phyloP scores from a whole-genome alignment of 2,888 invertebrate genomes.

The Isoperla grammatica region DNA sequence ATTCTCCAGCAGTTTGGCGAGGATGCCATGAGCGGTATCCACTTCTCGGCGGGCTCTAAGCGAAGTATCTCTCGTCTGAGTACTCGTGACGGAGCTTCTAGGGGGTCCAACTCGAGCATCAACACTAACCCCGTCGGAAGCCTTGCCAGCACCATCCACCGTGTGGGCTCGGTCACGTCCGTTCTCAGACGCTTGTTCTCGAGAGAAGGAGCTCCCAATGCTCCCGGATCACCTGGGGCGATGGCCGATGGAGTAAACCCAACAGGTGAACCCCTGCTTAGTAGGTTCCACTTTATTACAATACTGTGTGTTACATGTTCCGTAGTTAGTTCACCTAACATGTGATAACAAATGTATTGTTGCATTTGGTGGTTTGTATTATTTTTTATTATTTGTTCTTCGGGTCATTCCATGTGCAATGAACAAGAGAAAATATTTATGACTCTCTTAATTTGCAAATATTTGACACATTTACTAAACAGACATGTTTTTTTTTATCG shows the following conservation, averaged over 20 bases:
- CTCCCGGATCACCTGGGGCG: constrained; percentile 41
- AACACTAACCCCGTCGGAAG: constrained; percentile 40
- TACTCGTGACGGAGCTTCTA: constrained; percentile 36
- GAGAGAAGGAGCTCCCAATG: constrained; percentile 54
- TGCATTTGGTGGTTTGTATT: too few species aligned
- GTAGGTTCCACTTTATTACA: too few species aligned
- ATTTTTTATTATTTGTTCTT: too few species aligned
- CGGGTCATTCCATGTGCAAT: too few species aligned
- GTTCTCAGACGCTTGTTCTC: constrained; percentile 71
- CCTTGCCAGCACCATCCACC: constrained; percentile 54
- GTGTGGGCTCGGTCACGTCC: constrained; percentile 72
- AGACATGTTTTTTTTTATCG: too few species aligned
- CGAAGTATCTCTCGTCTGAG: constrained; percentile 34
- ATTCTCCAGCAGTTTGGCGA: constrained; percentile 61
- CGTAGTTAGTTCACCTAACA: too few species aligned
- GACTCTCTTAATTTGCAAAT: too few species aligned
- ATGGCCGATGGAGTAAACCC: constrained; percentile 6
- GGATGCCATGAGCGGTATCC: constrained; percentile 67
- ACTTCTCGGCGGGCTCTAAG: constrained; percentile 58
- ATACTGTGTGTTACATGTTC: too few species aligned
- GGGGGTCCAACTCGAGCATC: constrained; percentile 43
- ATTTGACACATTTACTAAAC: too few species aligned
- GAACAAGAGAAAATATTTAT: too few species aligned
- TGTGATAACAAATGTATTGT: too few species aligned
- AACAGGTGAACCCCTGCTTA: too few species aligned